Base-by-base conservation (phyloP, 2,888 invertebrate genomes). In the Willowsia nigromaculata region DNA sequence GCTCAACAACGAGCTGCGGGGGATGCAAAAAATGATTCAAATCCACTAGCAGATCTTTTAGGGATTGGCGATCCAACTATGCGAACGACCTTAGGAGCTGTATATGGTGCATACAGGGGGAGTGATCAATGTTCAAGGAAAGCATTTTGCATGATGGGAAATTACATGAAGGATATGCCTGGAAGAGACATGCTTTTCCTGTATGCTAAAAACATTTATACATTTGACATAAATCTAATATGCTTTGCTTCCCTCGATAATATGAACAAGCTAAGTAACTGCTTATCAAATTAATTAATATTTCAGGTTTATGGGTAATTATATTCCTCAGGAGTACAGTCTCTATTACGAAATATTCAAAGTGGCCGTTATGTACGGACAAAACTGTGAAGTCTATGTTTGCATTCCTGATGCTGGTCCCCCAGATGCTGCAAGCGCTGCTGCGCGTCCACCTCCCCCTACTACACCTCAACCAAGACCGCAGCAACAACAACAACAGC, bases 331-430 rank as follows among this genome's bases (percentile, higher is more conserved):
- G 15, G 90, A 91, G 18, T 91, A 84, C 11, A 88, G 87, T 47
- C 76, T 91, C 1, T 85, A 90, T 53, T 92, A 91, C 59, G 91
- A 91, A 22, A 91, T 92, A 53, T 91, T 92, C 85, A 90, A 91
- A 53, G 89, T 89, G 22, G 90, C 91, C 2, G 91, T 90, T 0
- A 74, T 90, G 81, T 91, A 92, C 56, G 92, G 92, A 1, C 92
- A 92, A 85, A 90, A 91, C 47, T 92, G 92, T 37, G 37, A 90
- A 1, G 91, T 90, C 2, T 92, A 91, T 80, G 84, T 91, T 9
- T 92, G 92, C 22, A 30, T 65, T n/a, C 82, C 83, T n/a, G 68
- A 71, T n/a, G 22, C 53, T 4, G 25, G 22, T 9, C 53, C 83
- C 4, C 30, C 53, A 5, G 62, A 89, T 15, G 80, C 84, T 9